Base-by-base conservation (phyloP, 2,888 invertebrate species). In the Pachliopta kotzebuea region DNA sequence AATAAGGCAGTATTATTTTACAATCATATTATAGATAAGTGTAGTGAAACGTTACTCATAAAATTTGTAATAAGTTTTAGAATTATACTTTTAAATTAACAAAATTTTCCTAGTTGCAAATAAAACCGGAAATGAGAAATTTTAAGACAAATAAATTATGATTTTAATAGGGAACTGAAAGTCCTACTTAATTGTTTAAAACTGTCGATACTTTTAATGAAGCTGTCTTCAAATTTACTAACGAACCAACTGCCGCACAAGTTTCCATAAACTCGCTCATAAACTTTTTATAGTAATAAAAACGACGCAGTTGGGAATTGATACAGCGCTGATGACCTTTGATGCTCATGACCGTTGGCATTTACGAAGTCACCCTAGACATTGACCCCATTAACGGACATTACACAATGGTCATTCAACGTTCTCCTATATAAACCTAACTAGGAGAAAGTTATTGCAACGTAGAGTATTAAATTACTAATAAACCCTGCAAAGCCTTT, bases 151-250 rank as follows among this genome's bases (percentile, higher is more conserved):
- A n/a, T 45, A n/a, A n/a, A 45, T n/a, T n/a, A 4, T n/a, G 8
- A 45, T 18, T n/a, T 18, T 7, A 45, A 11, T 49, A 68, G 50
- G 49, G 53, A 59, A 57, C 37, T 62, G 56, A 49, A 69, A 64
- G 52, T 49, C 62, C 60, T 60, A 62, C 60, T 64, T 68, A 66
- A 65, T 58, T 58, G 45, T 62, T 62, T 58, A 60, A 60, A 67
- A 59, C 56, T 55, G 29, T 20, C 60, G 20, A 64, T 60, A 63
- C 60, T 20, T 68, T 66, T 62, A 67, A 65, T 62, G 57, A 68
- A 53, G 42, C 63, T 57, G 56, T 67, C 65, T 63, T 65, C 58
- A n/a, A 63, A 58, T 62, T 61, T 56, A 24, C 54, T 62, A 63
- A 57, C 56, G 66, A 63, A 65, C 62, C 55, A 62, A 63, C 58